These are phyloP conservation scores for Accipiter cooperii DNA, from an alignment of 2,113 vertebrate genomes.

Conservation along the genomic window DNA sequence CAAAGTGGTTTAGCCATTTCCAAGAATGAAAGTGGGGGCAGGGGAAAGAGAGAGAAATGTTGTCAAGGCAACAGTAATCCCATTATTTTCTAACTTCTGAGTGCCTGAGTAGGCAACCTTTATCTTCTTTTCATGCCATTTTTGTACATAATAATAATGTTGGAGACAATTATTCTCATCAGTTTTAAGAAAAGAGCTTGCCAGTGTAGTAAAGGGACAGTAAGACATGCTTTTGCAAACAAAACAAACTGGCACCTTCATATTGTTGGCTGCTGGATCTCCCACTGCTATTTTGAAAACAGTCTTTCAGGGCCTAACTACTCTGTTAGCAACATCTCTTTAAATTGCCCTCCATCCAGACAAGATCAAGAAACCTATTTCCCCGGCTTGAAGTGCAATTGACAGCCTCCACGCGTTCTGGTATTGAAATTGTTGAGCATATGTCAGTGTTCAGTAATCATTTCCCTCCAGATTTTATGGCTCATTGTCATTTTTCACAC, in stretches of 20 bases:
- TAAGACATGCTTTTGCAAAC: neutral
- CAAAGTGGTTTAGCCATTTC: slow-evolving; percentile 9
- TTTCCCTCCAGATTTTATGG: slow-evolving; percentile 20
- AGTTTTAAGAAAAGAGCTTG: neutral
- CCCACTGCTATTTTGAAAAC: neutral
- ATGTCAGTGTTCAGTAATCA: neutral
- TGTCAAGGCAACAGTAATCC: slow-evolving; percentile 52
- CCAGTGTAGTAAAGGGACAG: neutral
- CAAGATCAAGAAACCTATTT: slow-evolving; percentile 3
- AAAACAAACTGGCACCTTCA: neutral
- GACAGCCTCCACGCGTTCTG: neutral
- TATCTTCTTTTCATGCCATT: neutral
- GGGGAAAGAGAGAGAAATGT: slow-evolving; percentile 13
- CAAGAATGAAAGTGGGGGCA: neutral
- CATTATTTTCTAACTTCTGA: slow-evolving; percentile 43
- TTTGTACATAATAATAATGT: neutral
- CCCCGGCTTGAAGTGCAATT: neutral
- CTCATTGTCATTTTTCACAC: slow-evolving; percentile 31
- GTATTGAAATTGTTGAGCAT: neutral
- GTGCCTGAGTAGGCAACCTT: slow-evolving; percentile 13
- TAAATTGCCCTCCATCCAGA: neutral
- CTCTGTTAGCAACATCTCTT: neutral
- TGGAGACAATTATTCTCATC: neutral
- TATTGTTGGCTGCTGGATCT: neutral
- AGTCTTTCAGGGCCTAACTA: neutral